A percentile compares a stretch with the other conserved stretches of the same genome.
These are phyloP conservation scores for Eupithecia insigniata DNA, from an alignment of 2,888 invertebrate species.

Conservation along the genomic window DNA sequence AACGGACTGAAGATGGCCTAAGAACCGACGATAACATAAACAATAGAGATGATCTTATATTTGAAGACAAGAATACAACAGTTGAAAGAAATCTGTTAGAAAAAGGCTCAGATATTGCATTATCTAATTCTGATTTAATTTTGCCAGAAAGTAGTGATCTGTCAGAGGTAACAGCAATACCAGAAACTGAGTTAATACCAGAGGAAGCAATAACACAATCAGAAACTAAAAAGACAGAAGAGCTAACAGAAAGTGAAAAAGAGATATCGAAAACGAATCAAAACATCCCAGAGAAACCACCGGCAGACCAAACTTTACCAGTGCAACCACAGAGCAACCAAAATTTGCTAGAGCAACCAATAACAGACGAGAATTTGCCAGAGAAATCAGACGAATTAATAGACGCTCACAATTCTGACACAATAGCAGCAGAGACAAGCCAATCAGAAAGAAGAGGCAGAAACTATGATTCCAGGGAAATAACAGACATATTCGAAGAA, in stretches of 20 bases:
- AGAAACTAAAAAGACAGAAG: neutral
- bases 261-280: neutral
- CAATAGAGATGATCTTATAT: neutral
- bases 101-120: slow-evolving; percentile 3
- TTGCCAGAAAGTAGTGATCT: slow-evolving; percentile 28
- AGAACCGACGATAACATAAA: neutral
- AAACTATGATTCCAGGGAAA: slow-evolving; percentile 47
- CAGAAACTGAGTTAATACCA: slow-evolving; percentile 18
- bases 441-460: slow-evolving; percentile 38
- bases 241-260: neutral
- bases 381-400: slow-evolving; percentile 29
- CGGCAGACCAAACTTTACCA: neutral
- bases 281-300: neutral
- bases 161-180: slow-evolving; percentile 20
- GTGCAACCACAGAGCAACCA: neutral
- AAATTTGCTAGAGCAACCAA: neutral
- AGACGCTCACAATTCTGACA: slow-evolving; percentile 36
- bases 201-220: slow-evolving; percentile 1
- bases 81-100: neutral
- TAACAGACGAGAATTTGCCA: neutral
- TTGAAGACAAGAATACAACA: neutral
- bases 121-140: slow-evolving; percentile 14
- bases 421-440: slow-evolving; percentile 32
- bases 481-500: slow-evolving; percentile 44
- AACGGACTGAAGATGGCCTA: slow-evolving; percentile 12